These are phyloP conservation scores for Bovichtus diacanthus DNA, from an alignment of 2,797 vertebrate species.

Conservation along the genomic window DNA sequence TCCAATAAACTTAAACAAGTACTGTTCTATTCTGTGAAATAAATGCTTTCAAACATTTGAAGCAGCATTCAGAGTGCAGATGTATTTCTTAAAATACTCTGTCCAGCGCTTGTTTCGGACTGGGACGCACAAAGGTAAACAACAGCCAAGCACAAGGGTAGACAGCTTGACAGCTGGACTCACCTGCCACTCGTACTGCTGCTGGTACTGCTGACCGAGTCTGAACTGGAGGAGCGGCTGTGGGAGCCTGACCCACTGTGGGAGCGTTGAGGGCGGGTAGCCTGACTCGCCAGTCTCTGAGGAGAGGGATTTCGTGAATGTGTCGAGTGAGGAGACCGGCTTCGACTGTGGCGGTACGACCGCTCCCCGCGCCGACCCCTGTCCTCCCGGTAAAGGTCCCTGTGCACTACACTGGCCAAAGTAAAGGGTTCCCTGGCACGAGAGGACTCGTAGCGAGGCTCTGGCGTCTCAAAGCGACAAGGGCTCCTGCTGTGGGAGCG, in stretches of 20 bases:
- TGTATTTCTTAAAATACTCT: background rate
- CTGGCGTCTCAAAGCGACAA: constrained; percentile 94
- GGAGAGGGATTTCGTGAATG: constrained; percentile 96
- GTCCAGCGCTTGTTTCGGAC: background rate
- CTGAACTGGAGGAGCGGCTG: constrained; percentile 97
- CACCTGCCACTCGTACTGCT: constrained; percentile 99
- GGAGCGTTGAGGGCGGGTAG: constrained; percentile 89
- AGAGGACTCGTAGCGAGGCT: constrained; percentile 95
- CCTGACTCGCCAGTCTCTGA: constrained; percentile 93
- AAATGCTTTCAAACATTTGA: background rate
- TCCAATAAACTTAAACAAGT: background rate
- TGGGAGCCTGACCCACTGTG: constrained; percentile 93
- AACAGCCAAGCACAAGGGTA: constrained; percentile 5
- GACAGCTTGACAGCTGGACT: constrained; percentile 50
- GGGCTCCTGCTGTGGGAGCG: constrained; percentile 97
- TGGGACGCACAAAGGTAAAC: constrained; percentile 27
- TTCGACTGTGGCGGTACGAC: constrained; percentile 94
- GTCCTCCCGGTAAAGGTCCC: constrained; percentile 98
- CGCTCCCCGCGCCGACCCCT: constrained; percentile 93
- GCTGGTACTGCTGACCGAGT: constrained; percentile 98
- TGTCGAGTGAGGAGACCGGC: constrained; percentile 94
- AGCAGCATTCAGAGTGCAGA: constrained; percentile 1
- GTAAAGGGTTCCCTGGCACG: constrained; percentile 95
- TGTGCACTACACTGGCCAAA: constrained; percentile 97
- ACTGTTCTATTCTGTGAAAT: background rate